phyloP scores from a whole-genome alignment of 2,113 vertebrate species.

The Corvus hawaiiensis region DNA sequence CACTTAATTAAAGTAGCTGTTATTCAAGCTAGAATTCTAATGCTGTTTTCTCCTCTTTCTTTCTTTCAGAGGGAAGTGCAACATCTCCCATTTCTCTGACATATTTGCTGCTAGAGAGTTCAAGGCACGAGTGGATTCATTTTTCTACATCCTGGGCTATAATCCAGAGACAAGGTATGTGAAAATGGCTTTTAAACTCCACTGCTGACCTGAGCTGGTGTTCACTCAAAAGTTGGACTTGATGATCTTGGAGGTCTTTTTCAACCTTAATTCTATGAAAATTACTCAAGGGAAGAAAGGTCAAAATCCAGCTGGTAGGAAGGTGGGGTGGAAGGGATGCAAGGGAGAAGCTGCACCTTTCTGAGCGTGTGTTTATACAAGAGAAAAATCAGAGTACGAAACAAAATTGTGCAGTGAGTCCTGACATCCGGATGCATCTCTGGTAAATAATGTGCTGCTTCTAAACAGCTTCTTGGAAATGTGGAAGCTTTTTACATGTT shows the following conservation, averaged over 20 bases:
- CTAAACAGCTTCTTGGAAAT: not conserved
- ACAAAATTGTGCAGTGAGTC: not conserved
- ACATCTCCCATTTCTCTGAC: slow-evolving; percentile 99
- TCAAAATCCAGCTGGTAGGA: not conserved
- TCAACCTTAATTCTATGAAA: not conserved
- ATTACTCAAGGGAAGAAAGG: not conserved
- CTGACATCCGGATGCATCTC: not conserved
- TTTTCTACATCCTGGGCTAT: slow-evolving; percentile 99
- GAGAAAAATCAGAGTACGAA: not conserved
- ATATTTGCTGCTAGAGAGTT: slow-evolving; percentile 99
- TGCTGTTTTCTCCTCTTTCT: slow-evolving; percentile 44
- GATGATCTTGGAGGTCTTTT: not conserved
- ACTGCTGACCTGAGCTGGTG: not conserved
- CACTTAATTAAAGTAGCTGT: not conserved
- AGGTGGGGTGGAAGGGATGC: not conserved
- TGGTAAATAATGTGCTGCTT: not conserved
- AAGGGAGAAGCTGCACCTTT: not conserved
- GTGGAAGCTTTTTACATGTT: not conserved
- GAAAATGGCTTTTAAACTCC: not conserved
- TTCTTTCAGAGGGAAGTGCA: slow-evolving; percentile 93
- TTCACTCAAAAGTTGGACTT: not conserved
- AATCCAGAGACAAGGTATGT: slow-evolving; percentile 99
- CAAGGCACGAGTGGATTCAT: slow-evolving; percentile 96
- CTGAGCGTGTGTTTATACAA: not conserved
- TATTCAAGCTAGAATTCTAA: not conserved